Evolutionary conservation across 1,140 invertebrate genomes (phyloP).

Genomic region (Panagrolaimus sp.): DNA sequence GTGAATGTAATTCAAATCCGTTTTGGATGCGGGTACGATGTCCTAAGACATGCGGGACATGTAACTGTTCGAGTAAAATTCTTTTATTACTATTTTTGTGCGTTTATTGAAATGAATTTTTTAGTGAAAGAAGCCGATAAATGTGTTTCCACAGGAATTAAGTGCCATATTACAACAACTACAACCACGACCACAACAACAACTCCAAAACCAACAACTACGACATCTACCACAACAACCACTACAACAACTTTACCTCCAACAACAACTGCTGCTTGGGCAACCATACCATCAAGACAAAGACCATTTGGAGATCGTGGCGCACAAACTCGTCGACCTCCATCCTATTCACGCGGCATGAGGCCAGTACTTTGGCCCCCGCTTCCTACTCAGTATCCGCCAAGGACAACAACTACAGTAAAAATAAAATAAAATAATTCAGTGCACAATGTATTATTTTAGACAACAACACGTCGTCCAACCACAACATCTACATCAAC

Average conservation of each 20-base stretch:
- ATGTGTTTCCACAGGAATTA: slow-evolving; percentile 39
- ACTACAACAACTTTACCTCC: slow-evolving; percentile 24
- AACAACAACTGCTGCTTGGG: slow-evolving; percentile 17
- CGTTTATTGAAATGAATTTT: not conserved
- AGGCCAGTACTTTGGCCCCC: slow-evolving; percentile 22
- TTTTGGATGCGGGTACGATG: slow-evolving; percentile 48
- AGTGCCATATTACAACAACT: slow-evolving; percentile 36
- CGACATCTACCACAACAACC: slow-evolving; percentile 19
- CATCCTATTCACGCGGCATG: not conserved
- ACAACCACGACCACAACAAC: slow-evolving; percentile 29
- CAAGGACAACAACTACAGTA: slow-evolving; percentile 15
- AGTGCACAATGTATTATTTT: not conserved
- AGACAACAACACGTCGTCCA: not conserved
- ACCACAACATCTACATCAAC: not conserved
- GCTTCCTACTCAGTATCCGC: slow-evolving; percentile 14
- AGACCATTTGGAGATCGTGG: not conserved
- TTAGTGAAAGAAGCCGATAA: slow-evolving; percentile 35
- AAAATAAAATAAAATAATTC: slow-evolving; percentile 3
- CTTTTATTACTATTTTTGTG: not conserved
- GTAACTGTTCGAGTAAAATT: slow-evolving; percentile 33
- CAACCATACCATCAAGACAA: not conserved
- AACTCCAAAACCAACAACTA: slow-evolving; percentile 17
- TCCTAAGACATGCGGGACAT: slow-evolving; percentile 44
- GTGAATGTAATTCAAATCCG: slow-evolving; percentile 39
- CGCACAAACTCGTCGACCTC: slow-evolving; percentile 14